Evolutionary conservation across 1,140 invertebrate species (phyloP), one percentile per base, ranked within the genome.

Genomic region (Trachymyrmex septentrionalis): DNA sequence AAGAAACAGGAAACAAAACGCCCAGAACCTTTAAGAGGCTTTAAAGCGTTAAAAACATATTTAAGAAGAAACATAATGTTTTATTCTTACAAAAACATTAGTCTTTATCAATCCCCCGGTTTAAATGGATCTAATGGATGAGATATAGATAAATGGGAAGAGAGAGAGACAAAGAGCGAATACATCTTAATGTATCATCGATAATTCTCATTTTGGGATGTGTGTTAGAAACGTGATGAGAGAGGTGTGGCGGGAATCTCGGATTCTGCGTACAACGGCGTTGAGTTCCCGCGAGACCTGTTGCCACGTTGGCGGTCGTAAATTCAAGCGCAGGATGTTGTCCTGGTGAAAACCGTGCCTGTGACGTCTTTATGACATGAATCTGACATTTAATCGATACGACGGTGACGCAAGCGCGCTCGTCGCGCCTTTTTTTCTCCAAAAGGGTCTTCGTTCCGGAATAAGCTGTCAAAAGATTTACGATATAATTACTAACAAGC

Each of bases 301-400:
- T 95, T 95, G 94, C 94, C 91, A 82, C 59, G 64, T 73, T 61
- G 57, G 77, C 87, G 91, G 85, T 95, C 94, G 93, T 95, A 95
- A 95, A 95, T 95, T 95, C 94, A 77, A 73, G 87, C 92, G 92
- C 92, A 92, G 93, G 95, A 95, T 95, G 95, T 94, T 95, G 95
- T 93, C 95, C 95, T 95, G 95, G 92, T 95, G 94, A 94, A 94
- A 95, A 95, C 90, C 93, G 94, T 95, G 94, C 92, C 92, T 95
- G 94, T 95, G 95, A 95, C 94, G 94, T 95, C 94, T 95, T 95
- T 95, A 95, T 95, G 95, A 95, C 92, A 92, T 80, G 92, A 91
- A 82, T 75, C 91, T 95, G 95, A 95, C 95, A 88, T 95, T 94
- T 95, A 95, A 95, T 95, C 95, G 87, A 95, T 95, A 94, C 67